Conservation (phyloP, 2,888 invertebrate species). For the Leptopilina syphax region DNA sequence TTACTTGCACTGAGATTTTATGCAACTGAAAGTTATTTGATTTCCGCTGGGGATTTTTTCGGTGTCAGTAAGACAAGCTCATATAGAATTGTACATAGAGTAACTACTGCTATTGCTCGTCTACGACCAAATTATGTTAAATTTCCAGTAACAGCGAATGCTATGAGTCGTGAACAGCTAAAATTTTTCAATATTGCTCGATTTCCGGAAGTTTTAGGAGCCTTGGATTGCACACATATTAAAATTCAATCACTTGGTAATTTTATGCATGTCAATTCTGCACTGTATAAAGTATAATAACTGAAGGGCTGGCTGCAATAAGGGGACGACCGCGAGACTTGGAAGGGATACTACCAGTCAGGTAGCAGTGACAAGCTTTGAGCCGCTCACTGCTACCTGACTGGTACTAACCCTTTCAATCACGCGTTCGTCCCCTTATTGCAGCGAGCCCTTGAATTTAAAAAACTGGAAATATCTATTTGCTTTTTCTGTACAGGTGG, state of each 20-base stretch:
- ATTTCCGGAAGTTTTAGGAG: conserved; percentile 60
- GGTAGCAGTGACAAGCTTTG: no score
- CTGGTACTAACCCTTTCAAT: no score
- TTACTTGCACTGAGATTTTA: conserved; percentile 52
- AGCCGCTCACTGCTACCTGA: no score
- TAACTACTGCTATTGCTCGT: conserved; percentile 55
- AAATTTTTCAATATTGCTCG: conserved; percentile 56
- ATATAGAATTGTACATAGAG: conserved; percentile 52
- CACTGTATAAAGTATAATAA: no score
- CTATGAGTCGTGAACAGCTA: conserved; percentile 46
- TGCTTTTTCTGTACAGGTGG: no score
- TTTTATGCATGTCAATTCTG: no score
- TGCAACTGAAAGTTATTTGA: conserved; percentile 47
- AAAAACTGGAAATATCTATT: no score
- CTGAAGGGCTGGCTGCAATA: no score
- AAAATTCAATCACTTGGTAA: conserved; percentile 57
- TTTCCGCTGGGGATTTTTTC: conserved; percentile 53
- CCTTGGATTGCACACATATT: conserved; percentile 61
- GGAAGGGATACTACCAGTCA: no score
- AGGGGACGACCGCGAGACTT: no score
- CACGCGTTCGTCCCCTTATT: no score
- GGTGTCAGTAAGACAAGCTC: conserved; percentile 54
- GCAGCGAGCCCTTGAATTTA: no score
- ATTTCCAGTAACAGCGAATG: conserved; percentile 44
- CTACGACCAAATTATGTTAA: conserved; percentile 44